phyloP scores from a whole-genome alignment of 1,140 invertebrate genomes.

The Acromyrmex echinatior region DNA sequence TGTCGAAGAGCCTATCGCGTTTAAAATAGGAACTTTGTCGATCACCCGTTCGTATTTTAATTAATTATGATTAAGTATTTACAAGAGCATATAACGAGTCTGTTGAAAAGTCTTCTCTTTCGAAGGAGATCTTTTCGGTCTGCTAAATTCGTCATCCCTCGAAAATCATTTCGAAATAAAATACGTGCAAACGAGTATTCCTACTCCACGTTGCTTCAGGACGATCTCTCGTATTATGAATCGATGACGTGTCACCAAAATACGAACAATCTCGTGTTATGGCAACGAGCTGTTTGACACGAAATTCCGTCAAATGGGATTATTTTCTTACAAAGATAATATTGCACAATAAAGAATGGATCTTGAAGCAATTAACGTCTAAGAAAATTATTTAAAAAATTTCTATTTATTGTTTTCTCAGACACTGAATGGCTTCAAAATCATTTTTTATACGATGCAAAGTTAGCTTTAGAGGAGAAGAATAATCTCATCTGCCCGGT shows the following conservation, averaged over 20 bases:
- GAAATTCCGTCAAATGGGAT: neutral
- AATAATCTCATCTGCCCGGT: neutral
- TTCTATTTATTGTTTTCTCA: neutral
- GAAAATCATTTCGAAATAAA: constrained; percentile 24
- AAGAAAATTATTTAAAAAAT: constrained; percentile 7
- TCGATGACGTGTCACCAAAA: neutral
- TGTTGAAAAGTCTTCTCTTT: neutral
- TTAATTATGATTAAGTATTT: constrained; percentile 72
- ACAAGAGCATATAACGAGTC: no score
- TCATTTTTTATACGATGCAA: neutral
- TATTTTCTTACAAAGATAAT: neutral
- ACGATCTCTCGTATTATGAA: constrained; percentile 23
- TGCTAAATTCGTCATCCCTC: constrained; percentile 8
- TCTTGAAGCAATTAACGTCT: neutral
- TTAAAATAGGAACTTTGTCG: constrained; percentile 86
- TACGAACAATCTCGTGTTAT: neutral
- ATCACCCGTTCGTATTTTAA: constrained; percentile 80
- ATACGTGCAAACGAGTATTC: neutral
- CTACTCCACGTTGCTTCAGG: neutral
- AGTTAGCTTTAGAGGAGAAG: neutral
- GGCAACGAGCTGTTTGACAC: neutral
- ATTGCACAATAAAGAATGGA: neutral
- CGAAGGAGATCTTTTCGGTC: neutral
- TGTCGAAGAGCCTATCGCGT: constrained; percentile 69
- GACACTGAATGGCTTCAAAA: neutral